A percentile compares a stretch with the other conserved stretches of the same genome.
Evolutionary conservation across 2,797 vertebrate species (phyloP).

Genomic region (Platalea minor): DNA sequence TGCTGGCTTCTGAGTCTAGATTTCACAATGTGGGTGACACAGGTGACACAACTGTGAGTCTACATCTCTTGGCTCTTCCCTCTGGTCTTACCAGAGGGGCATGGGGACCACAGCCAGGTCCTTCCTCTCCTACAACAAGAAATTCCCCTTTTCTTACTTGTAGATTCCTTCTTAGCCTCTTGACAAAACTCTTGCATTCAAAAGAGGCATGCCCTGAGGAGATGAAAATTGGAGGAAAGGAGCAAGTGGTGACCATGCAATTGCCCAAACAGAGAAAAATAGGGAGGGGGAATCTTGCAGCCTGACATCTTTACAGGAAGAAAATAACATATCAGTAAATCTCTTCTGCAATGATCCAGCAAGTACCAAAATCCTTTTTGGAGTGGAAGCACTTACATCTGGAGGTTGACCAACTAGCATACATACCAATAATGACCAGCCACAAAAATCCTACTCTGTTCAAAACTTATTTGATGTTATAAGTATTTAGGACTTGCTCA

Average conservation of each 20-base stretch:
- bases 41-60: background rate
- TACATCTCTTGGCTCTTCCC: background rate
- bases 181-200: background rate
- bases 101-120: background rate
- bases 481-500: background rate
- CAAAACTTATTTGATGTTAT: background rate
- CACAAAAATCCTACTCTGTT: background rate
- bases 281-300: background rate
- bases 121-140: background rate
- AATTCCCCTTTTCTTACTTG: background rate
- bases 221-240: background rate
- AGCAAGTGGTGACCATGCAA: background rate
- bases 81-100: background rate
- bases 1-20: background rate
- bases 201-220: background rate
- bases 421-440: background rate
- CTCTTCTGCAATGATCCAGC: background rate
- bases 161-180: background rate
- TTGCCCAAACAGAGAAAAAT: background rate
- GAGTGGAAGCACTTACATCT: background rate
- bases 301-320: background rate
- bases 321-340: background rate
- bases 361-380: background rate
- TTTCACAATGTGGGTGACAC: background rate
- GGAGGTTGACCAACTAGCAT: background rate